These are phyloP conservation scores for Iselma pallidipennis DNA, from an alignment of 2,888 invertebrate species.

Conservation along the genomic window DNA sequence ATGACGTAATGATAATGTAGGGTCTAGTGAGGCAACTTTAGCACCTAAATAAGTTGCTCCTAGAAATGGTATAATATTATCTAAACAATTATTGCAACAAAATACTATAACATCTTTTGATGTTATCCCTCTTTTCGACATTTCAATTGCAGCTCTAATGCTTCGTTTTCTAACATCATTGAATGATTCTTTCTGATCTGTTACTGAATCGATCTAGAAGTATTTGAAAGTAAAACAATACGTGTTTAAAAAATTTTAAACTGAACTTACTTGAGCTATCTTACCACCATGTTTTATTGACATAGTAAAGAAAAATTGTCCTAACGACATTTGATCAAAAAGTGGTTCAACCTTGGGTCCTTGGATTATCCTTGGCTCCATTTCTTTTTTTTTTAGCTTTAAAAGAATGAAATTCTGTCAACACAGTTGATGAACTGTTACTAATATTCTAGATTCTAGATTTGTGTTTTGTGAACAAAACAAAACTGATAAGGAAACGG, in stretches of 20 bases:
- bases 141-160: slow-evolving; percentile 54
- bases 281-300: slow-evolving; percentile 4
- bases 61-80: slow-evolving; percentile 56
- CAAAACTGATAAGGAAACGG: no score
- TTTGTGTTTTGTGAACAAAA: no score
- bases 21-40: slow-evolving; percentile 41
- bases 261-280: slow-evolving; percentile 9
- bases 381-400: no score
- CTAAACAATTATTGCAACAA: slow-evolving; percentile 57
- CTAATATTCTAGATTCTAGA: no score
- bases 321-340: background rate
- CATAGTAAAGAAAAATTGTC: slow-evolving; percentile 10
- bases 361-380: background rate
- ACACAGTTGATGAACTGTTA: no score
- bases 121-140: slow-evolving; percentile 52
- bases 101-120: slow-evolving; percentile 56
- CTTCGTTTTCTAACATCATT: slow-evolving; percentile 42
- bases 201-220: slow-evolving; percentile 15
- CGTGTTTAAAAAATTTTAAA: no score
- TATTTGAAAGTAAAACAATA: no score
- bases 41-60: slow-evolving; percentile 57
- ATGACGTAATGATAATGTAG: slow-evolving; percentile 33
- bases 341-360: background rate
- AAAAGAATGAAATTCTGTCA: no score
- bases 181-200: slow-evolving; percentile 14